Evolutionary conservation across 2,113 vertebrate species (phyloP).

Genomic region (Paramormyrops kingsleyae): DNA sequence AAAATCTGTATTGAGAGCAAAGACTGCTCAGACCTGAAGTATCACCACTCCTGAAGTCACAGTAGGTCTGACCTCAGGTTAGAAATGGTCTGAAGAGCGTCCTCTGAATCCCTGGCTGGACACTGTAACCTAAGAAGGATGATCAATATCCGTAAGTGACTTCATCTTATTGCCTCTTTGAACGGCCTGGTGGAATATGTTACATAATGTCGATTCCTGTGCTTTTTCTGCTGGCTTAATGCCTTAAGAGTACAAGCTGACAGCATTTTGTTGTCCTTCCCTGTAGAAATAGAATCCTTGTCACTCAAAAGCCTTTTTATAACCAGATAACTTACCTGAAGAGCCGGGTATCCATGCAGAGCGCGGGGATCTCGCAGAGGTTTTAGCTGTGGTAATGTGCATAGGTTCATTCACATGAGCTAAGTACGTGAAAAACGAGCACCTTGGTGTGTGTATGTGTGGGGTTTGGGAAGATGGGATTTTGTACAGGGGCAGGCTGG

Average conservation of each 20-base stretch:
- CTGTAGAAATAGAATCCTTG: neutral
- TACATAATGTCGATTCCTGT: neutral
- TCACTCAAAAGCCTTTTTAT: neutral
- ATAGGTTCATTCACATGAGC: neutral
- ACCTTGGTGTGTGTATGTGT: neutral
- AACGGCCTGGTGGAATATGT: neutral
- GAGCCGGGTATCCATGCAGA: neutral
- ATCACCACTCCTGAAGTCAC: neutral
- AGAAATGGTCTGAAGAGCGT: neutral
- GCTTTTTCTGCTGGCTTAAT: neutral
- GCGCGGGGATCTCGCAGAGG: neutral
- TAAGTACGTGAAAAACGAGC: neutral
- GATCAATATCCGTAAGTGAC: constrained; percentile 39
- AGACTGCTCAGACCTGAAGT: constrained; percentile 34
- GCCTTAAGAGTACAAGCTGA: neutral
- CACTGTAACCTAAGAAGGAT: constrained; percentile 21
- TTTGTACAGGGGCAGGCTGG: neutral
- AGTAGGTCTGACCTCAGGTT: neutral
- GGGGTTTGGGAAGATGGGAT: neutral
- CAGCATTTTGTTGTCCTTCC: neutral
- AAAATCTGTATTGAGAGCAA: constrained; percentile 27
- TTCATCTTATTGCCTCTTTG: neutral
- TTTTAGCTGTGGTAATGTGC: neutral
- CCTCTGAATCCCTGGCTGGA: neutral
- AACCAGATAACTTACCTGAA: neutral